Evolutionary conservation across 1,140 invertebrate genomes (phyloP).

Genomic region (Aleiodes sp.): DNA sequence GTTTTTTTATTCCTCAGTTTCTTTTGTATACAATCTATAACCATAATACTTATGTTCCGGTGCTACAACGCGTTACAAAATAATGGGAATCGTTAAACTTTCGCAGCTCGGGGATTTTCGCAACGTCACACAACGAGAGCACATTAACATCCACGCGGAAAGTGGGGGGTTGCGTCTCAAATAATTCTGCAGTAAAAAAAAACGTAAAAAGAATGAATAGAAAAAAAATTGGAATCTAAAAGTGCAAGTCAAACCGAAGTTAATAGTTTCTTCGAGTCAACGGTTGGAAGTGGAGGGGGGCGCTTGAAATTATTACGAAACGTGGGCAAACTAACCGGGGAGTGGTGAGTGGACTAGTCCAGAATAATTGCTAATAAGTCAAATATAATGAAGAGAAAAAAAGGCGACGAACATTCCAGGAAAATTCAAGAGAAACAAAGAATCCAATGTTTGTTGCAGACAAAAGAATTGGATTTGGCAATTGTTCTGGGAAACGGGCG

Average conservation of each 20-base stretch:
- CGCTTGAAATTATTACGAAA: conserved; percentile 11
- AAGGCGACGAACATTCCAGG: background rate
- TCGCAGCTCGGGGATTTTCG: conserved; percentile 45
- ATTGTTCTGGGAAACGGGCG: too few relatives aligned
- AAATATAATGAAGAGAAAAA: background rate
- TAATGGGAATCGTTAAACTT: conserved; percentile 58
- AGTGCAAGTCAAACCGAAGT: background rate
- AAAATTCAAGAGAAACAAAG: too few relatives aligned
- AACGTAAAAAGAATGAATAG: background rate
- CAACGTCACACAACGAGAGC: conserved; percentile 38
- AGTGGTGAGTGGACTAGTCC: conserved; percentile 8
- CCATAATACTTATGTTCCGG: background rate
- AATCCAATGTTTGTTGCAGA: too few relatives aligned
- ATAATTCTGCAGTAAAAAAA: background rate
- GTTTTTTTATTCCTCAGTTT: conserved; percentile 1
- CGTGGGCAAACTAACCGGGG: background rate
- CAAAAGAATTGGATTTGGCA: too few relatives aligned
- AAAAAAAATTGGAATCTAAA: too few relatives aligned
- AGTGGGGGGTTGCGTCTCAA: conserved; percentile 2
- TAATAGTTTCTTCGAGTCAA: background rate
- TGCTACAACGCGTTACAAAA: conserved; percentile 47
- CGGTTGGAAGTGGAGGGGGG: background rate
- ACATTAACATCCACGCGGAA: background rate
- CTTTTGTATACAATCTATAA: background rate
- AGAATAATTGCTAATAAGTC: conserved; percentile 4